A percentile compares a stretch with the other conserved stretches of the same genome.
Conservation (phyloP, 1,140 invertebrate genomes). For the Tachypleus tridentatus region DNA sequence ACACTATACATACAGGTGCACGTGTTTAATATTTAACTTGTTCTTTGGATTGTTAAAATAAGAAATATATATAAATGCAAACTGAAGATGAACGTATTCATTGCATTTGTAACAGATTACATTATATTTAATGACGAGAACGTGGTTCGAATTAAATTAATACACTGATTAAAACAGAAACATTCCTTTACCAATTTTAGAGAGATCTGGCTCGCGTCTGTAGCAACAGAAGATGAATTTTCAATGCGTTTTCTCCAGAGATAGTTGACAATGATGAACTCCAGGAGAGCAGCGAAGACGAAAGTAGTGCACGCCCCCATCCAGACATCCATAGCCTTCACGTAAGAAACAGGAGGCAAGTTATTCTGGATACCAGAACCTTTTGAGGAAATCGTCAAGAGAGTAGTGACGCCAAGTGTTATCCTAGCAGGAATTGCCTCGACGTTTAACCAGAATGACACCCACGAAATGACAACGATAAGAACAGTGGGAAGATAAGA, state of each 20-base stretch:
- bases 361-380: slow-evolving; percentile 39
- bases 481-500: slow-evolving; percentile 49
- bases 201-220: too few relatives aligned
- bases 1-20: too few relatives aligned
- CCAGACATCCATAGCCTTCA: slow-evolving; percentile 30
- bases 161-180: too few relatives aligned
- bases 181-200: too few relatives aligned
- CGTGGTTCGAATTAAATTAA: too few relatives aligned
- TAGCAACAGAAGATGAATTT: too few relatives aligned
- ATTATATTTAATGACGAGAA: too few relatives aligned
- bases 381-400: slow-evolving; percentile 43
- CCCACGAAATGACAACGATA: slow-evolving; percentile 54
- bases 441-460: slow-evolving; percentile 51
- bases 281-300: slow-evolving; percentile 36
- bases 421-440: slow-evolving; percentile 49
- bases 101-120: too few relatives aligned
- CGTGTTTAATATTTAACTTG: too few relatives aligned
- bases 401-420: slow-evolving; percentile 46
- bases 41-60: too few relatives aligned
- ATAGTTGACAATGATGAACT: slow-evolving; percentile 37
- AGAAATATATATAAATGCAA: too few relatives aligned
- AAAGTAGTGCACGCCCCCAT: slow-evolving; percentile 37
- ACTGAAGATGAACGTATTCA: too few relatives aligned
- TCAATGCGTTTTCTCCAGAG: slow-evolving; percentile 20
- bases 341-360: slow-evolving; percentile 38